Percentiles rank a stretch among this genome's conserved stretches.
Conservation (phyloP, 2,888 invertebrate genomes). For the Hipparchia sbordonii region DNA sequence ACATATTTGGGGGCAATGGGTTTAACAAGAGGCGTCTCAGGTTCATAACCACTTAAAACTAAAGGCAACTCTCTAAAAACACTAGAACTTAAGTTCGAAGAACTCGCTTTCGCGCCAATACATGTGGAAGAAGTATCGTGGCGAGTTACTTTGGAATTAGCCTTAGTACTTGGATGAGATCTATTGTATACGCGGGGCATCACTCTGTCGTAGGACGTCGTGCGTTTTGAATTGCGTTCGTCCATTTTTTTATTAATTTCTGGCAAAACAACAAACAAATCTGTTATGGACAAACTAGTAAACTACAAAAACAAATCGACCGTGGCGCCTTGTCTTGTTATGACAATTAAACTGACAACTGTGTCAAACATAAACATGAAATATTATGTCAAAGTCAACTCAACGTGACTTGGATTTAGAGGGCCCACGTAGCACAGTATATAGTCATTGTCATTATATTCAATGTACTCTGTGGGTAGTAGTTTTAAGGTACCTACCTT, state of each 20-base stretch:
- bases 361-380: no score
- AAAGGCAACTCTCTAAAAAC: slow-evolving; percentile 66
- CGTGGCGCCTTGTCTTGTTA: slow-evolving; percentile 17
- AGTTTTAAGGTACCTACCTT: no score
- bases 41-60: slow-evolving; percentile 64
- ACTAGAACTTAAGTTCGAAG: slow-evolving; percentile 59
- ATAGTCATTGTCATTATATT: no score
- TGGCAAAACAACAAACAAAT: slow-evolving; percentile 18
- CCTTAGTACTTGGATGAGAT: slow-evolving; percentile 51
- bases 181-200: slow-evolving; percentile 66
- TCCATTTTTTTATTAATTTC: slow-evolving; percentile 45
- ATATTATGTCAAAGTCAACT: no score
- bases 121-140: slow-evolving; percentile 58
- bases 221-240: slow-evolving; percentile 41
- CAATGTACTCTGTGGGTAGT: no score
- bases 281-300: slow-evolving; percentile 19
- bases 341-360: not conserved
- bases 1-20: slow-evolving; percentile 52
- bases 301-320: slow-evolving; percentile 32
- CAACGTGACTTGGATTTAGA: no score
- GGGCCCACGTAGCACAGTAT: no score
- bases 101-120: slow-evolving; percentile 68
- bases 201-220: slow-evolving; percentile 63
- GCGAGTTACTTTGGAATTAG: slow-evolving; percentile 60
- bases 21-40: slow-evolving; percentile 49